phyloP scores from a whole-genome alignment of 2,113 vertebrate genomes.

The Barbus barbus region DNA sequence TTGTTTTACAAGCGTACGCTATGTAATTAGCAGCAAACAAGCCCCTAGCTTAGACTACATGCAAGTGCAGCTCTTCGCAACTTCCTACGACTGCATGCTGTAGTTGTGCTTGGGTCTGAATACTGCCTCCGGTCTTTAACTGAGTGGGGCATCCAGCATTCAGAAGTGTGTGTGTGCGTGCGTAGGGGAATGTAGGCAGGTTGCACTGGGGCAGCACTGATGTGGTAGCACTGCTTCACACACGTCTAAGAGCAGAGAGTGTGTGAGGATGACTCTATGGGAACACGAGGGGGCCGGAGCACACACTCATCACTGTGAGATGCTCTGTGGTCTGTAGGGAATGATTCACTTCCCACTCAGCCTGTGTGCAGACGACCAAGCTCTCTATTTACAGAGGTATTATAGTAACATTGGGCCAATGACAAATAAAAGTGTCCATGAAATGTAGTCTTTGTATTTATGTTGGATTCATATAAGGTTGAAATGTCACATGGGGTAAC shows the following conservation, averaged over 20 bases:
- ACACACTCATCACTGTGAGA: slow-evolving; percentile 22
- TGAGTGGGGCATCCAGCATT: slow-evolving; percentile 30
- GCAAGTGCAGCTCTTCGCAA: background rate
- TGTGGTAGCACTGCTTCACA: slow-evolving; percentile 40
- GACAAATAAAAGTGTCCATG: slow-evolving; percentile 4
- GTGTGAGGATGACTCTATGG: slow-evolving; percentile 32
- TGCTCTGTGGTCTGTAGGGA: slow-evolving; percentile 33
- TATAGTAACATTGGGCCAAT: slow-evolving; percentile 9
- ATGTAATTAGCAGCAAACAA: background rate
- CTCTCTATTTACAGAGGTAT: slow-evolving; percentile 11
- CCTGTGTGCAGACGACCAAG: slow-evolving; percentile 28
- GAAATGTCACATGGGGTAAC: background rate
- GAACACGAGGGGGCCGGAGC: slow-evolving; percentile 9
- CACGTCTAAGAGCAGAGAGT: slow-evolving; percentile 32
- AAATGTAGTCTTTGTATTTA: background rate
- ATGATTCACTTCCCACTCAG: slow-evolving; percentile 50
- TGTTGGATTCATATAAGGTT: background rate
- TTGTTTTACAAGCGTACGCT: background rate
- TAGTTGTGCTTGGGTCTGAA: slow-evolving; percentile 65
- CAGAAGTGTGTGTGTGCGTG: background rate
- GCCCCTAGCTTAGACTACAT: background rate
- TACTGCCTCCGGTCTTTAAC: slow-evolving; percentile 23
- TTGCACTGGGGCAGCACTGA: slow-evolving; percentile 4
- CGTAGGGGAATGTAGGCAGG: slow-evolving; percentile 31
- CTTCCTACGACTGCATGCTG: slow-evolving; percentile 37